These are phyloP conservation scores for Scaptodrosophila lebanonensis DNA, from an alignment of 1,140 invertebrate genomes.

Conservation along the genomic window DNA sequence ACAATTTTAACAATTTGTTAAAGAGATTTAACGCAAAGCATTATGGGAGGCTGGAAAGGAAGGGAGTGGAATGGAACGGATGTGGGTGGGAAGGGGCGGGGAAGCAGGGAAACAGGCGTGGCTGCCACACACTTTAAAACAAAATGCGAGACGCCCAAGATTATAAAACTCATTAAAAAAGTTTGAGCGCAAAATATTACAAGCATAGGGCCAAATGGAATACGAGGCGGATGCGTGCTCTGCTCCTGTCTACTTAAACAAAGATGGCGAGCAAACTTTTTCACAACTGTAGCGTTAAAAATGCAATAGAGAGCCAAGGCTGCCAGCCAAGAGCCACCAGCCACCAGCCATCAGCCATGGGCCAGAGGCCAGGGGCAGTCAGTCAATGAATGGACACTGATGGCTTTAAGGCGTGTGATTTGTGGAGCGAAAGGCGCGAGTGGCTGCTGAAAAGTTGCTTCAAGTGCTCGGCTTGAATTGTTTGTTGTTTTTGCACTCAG, in stretches of 20 bases:
- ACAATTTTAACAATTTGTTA: too few relatives aligned
- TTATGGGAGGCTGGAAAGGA: too few relatives aligned
- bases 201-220: conserved; percentile 2
- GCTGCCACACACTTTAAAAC: conserved; percentile 36
- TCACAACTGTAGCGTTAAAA: conserved; percentile 4
- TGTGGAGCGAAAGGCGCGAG: background rate
- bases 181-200: conserved; percentile 51
- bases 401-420: conserved; percentile 9
- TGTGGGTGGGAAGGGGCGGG: conserved; percentile 1
- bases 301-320: conserved; percentile 29
- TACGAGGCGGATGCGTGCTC: conserved; percentile 30
- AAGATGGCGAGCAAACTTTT: conserved; percentile 6
- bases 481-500: conserved; percentile 8
- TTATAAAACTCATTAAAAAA: conserved; percentile 73
- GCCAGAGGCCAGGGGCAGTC: conserved; percentile 7
- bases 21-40: too few relatives aligned
- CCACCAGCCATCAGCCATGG: too few relatives aligned
- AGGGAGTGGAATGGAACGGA: conserved; percentile 8
- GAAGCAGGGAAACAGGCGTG: too few relatives aligned
- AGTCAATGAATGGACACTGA: conserved; percentile 1
- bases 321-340: too few relatives aligned
- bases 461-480: background rate
- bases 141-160: conserved; percentile 62
- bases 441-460: background rate
- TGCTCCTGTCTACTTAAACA: background rate